Evolutionary conservation across 2,888 invertebrate genomes (phyloP).

Genomic region (Polylopha cassiicola): DNA sequence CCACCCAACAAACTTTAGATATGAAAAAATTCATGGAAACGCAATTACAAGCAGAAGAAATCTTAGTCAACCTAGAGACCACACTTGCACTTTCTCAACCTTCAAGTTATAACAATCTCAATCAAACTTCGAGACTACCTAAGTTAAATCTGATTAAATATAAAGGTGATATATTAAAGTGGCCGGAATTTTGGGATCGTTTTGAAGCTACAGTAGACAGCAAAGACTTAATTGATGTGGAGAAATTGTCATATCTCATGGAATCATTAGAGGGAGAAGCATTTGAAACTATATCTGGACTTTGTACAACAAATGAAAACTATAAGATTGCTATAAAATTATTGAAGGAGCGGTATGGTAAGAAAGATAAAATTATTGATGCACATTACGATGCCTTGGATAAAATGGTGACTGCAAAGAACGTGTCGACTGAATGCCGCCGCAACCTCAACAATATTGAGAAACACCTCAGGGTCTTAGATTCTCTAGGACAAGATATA

Average conservation of each 20-base stretch:
- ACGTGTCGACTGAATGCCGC: neutral
- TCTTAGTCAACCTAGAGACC: too few species aligned
- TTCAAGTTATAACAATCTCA: too few species aligned
- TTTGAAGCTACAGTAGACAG: neutral
- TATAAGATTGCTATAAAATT: constrained; percentile 3
- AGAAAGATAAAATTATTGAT: neutral
- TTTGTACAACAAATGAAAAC: constrained; percentile 2
- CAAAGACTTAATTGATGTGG: neutral
- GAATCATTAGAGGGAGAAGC: neutral
- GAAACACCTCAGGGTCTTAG: constrained; percentile 7
- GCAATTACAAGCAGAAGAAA: too few species aligned
- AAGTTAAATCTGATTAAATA: too few species aligned
- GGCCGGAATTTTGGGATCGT: neutral
- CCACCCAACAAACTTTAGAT: too few species aligned
- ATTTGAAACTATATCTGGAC: neutral
- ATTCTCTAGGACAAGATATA: constrained; percentile 4
- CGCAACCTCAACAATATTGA: constrained; percentile 2
- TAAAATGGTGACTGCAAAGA: neutral
- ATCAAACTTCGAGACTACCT: too few species aligned
- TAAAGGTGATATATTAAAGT: too few species aligned
- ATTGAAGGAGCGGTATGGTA: constrained; percentile 1
- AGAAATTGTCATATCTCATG: constrained; percentile 3
- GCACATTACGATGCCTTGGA: neutral
- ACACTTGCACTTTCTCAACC: too few species aligned
- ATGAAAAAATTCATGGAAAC: too few species aligned